A percentile compares a stretch with the other conserved stretches of the same genome.
Conservation (phyloP, 2,113 vertebrate genomes). For the Ailurus styani region DNA sequence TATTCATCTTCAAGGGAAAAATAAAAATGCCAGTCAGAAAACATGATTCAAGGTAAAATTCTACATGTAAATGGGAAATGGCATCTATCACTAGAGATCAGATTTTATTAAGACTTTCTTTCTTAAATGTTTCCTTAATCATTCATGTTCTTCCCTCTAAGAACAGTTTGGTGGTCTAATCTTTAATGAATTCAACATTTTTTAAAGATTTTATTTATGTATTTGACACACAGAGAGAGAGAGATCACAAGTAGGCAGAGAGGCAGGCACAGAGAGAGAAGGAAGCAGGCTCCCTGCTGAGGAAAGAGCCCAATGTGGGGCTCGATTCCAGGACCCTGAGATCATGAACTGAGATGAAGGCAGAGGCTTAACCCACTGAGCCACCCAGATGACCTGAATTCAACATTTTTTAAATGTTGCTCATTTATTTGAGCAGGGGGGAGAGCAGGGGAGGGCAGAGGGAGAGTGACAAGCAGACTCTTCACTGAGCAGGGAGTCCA, state of each 20-base stretch:
- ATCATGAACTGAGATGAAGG: too few species aligned
- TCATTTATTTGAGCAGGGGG: too few species aligned
- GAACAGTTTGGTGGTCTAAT: background rate
- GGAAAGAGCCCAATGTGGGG: too few species aligned
- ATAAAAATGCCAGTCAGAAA: background rate
- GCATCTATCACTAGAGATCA: background rate
- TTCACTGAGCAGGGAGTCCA: background rate
- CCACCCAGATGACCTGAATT: too few species aligned
- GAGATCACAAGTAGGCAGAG: too few species aligned
- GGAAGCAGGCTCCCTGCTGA: too few species aligned
- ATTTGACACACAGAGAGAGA: background rate
- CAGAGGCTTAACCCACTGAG: too few species aligned
- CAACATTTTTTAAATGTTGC: too few species aligned
- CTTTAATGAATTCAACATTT: background rate
- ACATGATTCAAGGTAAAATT: background rate
- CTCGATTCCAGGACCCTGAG: too few species aligned
- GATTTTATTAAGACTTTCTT: background rate
- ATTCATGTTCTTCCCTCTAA: background rate
- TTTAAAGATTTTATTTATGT: background rate
- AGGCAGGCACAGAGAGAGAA: too few species aligned
- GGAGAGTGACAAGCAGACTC: background rate
- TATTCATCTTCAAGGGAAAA: constrained; percentile 19
- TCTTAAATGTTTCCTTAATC: background rate
- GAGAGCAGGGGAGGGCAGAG: background rate
- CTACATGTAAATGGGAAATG: background rate